These are phyloP conservation scores for Rhynchotus rufescens DNA, from an alignment of 2,797 vertebrate genomes.

Conservation along the genomic window DNA sequence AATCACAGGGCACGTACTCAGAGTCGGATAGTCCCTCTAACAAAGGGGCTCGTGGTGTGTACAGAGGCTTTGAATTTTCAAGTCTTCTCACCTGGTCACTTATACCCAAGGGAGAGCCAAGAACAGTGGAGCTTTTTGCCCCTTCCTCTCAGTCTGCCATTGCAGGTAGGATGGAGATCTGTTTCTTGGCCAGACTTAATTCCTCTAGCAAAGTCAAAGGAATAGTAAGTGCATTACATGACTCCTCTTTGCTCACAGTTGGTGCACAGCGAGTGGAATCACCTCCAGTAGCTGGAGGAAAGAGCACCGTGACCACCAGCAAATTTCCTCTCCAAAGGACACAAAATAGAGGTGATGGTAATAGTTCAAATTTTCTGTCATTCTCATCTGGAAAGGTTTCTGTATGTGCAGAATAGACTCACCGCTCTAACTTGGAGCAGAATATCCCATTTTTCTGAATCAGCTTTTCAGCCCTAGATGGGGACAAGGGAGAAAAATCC, in stretches of 20 bases:
- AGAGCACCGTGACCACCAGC: neutral
- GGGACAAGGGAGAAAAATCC: neutral
- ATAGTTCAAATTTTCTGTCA: neutral
- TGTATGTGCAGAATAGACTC: neutral
- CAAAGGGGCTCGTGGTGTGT: accelerated
- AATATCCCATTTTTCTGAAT: neutral
- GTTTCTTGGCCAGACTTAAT: neutral
- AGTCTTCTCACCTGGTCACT: neutral
- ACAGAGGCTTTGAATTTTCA: neutral
- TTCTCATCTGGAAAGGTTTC: neutral
- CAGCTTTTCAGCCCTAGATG: neutral
- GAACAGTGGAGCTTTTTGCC: neutral
- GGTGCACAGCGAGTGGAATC: neutral
- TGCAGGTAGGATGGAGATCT: neutral
- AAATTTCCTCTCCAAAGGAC: neutral
- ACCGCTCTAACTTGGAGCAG: neutral
- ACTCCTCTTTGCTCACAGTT: neutral
- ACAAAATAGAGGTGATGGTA: neutral
- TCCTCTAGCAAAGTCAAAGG: neutral
- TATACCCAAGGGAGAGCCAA: neutral
- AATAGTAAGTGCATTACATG: neutral
- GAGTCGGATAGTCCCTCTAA: neutral
- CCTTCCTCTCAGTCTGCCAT: neutral
- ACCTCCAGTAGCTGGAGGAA: neutral
- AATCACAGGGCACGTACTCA: neutral